A percentile compares a stretch with the other conserved stretches of the same genome.
phyloP scores from a whole-genome alignment of 2,888 invertebrate species.

The Cerastis leucographa region DNA sequence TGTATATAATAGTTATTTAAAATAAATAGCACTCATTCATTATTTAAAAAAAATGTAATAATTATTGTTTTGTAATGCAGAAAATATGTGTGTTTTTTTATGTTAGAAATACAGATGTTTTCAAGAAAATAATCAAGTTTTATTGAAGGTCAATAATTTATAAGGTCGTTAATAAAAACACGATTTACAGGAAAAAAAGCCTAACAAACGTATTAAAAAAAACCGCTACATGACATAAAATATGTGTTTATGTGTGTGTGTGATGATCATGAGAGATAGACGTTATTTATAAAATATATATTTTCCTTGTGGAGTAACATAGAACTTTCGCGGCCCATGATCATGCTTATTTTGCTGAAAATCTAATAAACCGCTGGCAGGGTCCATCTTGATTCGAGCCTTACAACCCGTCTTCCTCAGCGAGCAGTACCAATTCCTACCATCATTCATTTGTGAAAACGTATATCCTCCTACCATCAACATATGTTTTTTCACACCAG shows the following conservation, averaged over 20 bases:
- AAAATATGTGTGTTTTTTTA: neutral
- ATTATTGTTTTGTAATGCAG: too few species aligned
- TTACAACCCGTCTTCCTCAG: conserved; percentile 72
- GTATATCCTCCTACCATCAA: conserved; percentile 68
- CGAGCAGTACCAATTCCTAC: conserved; percentile 76
- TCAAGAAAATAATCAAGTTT: neutral
- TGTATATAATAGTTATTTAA: too few species aligned
- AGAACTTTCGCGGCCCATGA: conserved; percentile 36
- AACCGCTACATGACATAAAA: neutral
- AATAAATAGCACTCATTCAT: too few species aligned
- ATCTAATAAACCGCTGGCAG: conserved; percentile 37
- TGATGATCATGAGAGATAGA: neutral
- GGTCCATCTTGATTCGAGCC: conserved; percentile 65
- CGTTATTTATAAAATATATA: conserved; percentile 25
- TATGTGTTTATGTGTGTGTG: too few species aligned
- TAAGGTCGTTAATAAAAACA: too few species aligned
- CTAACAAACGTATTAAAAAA: neutral
- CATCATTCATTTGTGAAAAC: conserved; percentile 69
- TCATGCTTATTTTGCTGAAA: conserved; percentile 20
- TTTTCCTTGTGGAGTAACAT: conserved; percentile 27
- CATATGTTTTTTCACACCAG: conserved; percentile 67
- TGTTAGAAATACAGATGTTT: neutral
- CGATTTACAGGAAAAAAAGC: neutral
- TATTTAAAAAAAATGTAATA: too few species aligned
- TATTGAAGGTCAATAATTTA: neutral